Conservation (phyloP, 2,113 vertebrate genomes). For the Thryonomys swinderianus region DNA sequence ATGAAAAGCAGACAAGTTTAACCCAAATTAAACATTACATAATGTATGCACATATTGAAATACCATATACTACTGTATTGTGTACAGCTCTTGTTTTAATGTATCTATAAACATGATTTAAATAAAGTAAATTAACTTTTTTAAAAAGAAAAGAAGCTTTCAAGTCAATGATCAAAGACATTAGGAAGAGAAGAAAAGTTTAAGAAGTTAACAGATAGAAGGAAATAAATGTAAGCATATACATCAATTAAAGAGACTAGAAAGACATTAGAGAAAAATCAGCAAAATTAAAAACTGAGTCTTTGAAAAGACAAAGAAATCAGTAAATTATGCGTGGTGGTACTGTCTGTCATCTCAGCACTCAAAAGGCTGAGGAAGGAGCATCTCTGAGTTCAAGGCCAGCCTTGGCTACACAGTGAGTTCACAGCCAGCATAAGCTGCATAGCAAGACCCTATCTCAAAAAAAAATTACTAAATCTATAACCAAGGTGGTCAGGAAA, state of each 20-base stretch:
- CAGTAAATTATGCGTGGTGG: background rate
- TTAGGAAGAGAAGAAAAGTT: background rate
- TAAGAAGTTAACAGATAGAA: background rate
- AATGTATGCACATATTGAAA: background rate
- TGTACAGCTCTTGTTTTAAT: background rate
- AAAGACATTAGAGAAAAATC: constrained; percentile 20
- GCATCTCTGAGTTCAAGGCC: no score
- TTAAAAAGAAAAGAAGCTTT: background rate
- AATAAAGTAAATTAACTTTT: background rate
- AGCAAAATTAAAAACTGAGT: background rate
- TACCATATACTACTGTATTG: background rate
- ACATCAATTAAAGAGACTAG: background rate
- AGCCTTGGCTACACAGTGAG: no score
- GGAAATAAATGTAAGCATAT: background rate
- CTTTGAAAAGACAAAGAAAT: background rate
- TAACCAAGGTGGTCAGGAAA: background rate
- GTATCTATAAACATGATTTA: background rate
- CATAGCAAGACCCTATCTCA: no score
- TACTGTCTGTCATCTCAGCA: no score
- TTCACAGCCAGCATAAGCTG: no score
- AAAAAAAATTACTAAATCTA: background rate
- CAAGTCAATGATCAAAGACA: background rate
- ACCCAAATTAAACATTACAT: background rate
- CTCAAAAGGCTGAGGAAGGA: no score
- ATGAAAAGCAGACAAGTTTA: background rate